phyloP scores from a whole-genome alignment of 1,140 invertebrate species.

The Episyrphus balteatus region DNA sequence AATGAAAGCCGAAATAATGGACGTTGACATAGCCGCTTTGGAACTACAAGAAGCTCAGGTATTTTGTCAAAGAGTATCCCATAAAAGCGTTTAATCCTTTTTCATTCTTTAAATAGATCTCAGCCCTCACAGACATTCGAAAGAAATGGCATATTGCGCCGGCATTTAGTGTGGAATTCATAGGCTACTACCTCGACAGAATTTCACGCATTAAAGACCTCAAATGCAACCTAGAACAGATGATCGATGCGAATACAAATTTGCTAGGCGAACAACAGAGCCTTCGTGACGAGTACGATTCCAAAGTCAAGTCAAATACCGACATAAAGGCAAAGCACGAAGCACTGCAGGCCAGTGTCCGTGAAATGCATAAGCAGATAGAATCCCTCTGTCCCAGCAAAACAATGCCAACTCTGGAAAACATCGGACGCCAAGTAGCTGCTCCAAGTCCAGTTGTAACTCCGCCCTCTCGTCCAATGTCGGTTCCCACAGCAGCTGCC shows the following conservation, averaged over 20 bases:
- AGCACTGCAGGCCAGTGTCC: constrained; percentile 39
- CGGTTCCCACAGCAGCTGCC: constrained; percentile 64
- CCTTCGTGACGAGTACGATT: constrained; percentile 65
- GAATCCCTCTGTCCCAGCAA: constrained; percentile 46
- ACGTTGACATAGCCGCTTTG: constrained; percentile 63
- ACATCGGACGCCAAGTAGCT: constrained; percentile 23
- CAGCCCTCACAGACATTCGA: constrained; percentile 68
- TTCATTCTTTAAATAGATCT: constrained; percentile 33
- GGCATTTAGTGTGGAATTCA: constrained; percentile 86
- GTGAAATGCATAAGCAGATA: constrained; percentile 49
- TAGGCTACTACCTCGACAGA: constrained; percentile 85
- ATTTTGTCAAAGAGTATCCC: background rate
- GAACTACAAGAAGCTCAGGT: constrained; percentile 70
- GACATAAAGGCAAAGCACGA: constrained; percentile 12
- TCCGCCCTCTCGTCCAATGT: constrained; percentile 39
- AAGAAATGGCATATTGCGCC: constrained; percentile 91
- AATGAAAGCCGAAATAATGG: constrained; percentile 82
- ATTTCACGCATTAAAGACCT: constrained; percentile 66
- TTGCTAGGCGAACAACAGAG: constrained; percentile 59
- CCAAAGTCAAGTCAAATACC: constrained; percentile 40
- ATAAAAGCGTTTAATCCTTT: constrained; percentile 10
- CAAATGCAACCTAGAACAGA: constrained; percentile 60
- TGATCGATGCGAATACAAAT: constrained; percentile 62
- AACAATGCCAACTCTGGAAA: constrained; percentile 41
- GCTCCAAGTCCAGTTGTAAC: constrained; percentile 26